phyloP scores from a whole-genome alignment of 2,888 invertebrate genomes.

The Hypolimnas misippus region DNA sequence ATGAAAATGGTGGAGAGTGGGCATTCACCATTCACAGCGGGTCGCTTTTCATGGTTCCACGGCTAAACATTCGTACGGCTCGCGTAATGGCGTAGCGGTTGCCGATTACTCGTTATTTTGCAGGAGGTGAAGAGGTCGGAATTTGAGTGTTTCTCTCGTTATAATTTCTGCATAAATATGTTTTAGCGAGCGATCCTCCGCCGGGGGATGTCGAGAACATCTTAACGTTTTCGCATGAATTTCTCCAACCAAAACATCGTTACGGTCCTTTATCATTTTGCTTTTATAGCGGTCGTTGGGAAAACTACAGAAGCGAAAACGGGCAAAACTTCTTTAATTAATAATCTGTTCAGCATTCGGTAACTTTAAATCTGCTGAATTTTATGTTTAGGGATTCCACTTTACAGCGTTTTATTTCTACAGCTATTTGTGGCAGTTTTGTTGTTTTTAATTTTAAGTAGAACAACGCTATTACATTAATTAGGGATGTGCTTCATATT shows the following conservation, averaged over 20 bases:
- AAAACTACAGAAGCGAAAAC: conserved; percentile 20
- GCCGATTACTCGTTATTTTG: conserved; percentile 70
- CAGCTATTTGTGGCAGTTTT: background rate
- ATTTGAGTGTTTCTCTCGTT: conserved; percentile 69
- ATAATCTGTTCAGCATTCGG: conserved; percentile 11
- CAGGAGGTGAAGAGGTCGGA: conserved; percentile 54
- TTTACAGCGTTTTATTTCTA: background rate
- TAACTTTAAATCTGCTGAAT: conserved; percentile 10
- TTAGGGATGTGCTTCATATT: too few species aligned
- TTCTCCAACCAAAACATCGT: conserved; percentile 65
- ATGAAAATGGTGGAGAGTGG: conserved; percentile 78
- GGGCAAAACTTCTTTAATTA: conserved; percentile 14
- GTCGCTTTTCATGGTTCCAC: conserved; percentile 64
- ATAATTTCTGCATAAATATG: conserved; percentile 78
- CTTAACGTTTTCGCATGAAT: conserved; percentile 73
- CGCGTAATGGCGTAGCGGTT: conserved; percentile 54
- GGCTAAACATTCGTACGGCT: conserved; percentile 60
- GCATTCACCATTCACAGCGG: conserved; percentile 63
- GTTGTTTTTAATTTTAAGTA: background rate
- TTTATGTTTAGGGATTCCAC: background rate
- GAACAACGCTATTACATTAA: background rate
- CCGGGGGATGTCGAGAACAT: conserved; percentile 52
- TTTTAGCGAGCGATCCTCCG: conserved; percentile 66
- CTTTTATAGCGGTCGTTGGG: conserved; percentile 30
- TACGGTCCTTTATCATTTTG: conserved; percentile 39